Evolutionary conservation across 2,797 vertebrate genomes (phyloP).

Genomic region (Phoxinus dragarum): DNA sequence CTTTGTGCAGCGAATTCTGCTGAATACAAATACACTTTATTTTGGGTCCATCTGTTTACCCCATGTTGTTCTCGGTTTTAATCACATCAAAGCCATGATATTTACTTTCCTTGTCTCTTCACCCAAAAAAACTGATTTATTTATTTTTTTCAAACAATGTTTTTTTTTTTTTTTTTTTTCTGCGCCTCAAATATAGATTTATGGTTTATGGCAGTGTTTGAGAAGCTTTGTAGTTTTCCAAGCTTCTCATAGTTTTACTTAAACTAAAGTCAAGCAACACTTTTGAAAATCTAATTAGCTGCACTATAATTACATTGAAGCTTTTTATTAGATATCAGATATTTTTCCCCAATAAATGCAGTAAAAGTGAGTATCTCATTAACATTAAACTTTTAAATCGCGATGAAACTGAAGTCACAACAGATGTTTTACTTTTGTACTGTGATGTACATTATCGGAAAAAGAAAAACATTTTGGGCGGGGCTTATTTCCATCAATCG

Average conservation of each 20-base stretch:
- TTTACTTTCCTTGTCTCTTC: slow-evolving; percentile 8
- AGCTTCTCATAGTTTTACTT: neutral
- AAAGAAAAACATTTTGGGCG: neutral
- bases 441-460: neutral
- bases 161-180: too few species aligned
- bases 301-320: neutral
- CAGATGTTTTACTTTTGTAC: neutral
- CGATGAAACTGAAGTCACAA: neutral
- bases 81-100: slow-evolving; percentile 44
- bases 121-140: slow-evolving; percentile 8
- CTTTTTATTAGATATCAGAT: neutral
- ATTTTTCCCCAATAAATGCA: neutral
- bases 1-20: slow-evolving; percentile 10
- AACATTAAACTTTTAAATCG: neutral
- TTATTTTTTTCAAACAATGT: slow-evolving; percentile 11
- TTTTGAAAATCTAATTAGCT: neutral
- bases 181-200: neutral
- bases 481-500: neutral
- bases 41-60: slow-evolving; percentile 15
- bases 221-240: neutral
- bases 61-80: slow-evolving; percentile 31
- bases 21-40: slow-evolving; percentile 10
- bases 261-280: slow-evolving; percentile 1
- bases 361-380: neutral
- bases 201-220: neutral